Base-by-base conservation (phyloP, 2,797 vertebrate species). In the Avahi laniger region DNA sequence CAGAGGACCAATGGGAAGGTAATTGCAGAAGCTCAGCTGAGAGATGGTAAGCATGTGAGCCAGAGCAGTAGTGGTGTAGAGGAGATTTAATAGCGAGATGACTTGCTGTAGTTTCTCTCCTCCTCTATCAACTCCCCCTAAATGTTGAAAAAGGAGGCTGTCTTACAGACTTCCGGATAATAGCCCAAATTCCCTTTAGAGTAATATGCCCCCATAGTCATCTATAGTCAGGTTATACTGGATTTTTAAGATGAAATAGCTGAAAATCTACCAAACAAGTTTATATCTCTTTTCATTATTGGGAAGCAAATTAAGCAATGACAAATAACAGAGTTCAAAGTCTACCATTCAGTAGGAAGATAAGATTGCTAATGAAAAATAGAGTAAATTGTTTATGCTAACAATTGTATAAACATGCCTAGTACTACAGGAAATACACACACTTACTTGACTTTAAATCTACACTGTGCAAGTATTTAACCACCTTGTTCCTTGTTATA, bases 311-410 rank as follows among this genome's bases (percentile, higher is more conserved):
- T 76, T 87, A 92, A 89, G 24, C 35, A 75, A 50, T 76, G 93
- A 94, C 41, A 95, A 97, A 80, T 63, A 95, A 82, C 4, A 78
- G 78, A 86, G 80, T n/a, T 83, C 67, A 79, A 83, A 96, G 54
- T 43, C 61, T 70, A 76, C 73, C 10, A 57, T 80, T 89, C 38
- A n/a, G 33, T 13, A 7, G 57, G 59, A 33, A 95, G 61, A 92
- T 67, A 95, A 97, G 94, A 94, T 81, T 38, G 10, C 76, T 82
- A 82, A 57, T 85, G 30, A 94, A 95, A 94, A 90, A 59, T 35
- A 2, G 52, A 69, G 33, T 6, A 18, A 63, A 93, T n/a, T 57
- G 10, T 70, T 38, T 14, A 75, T 22, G 78, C 50, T 89, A 90
- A 92, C 4, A 46, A 75, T 69, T 75, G 24, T 52, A 57, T 90